A percentile compares a stretch with the other conserved stretches of the same genome.
These are phyloP conservation scores for Podargus strigoides DNA, from an alignment of 2,797 vertebrate genomes.

Conservation along the genomic window DNA sequence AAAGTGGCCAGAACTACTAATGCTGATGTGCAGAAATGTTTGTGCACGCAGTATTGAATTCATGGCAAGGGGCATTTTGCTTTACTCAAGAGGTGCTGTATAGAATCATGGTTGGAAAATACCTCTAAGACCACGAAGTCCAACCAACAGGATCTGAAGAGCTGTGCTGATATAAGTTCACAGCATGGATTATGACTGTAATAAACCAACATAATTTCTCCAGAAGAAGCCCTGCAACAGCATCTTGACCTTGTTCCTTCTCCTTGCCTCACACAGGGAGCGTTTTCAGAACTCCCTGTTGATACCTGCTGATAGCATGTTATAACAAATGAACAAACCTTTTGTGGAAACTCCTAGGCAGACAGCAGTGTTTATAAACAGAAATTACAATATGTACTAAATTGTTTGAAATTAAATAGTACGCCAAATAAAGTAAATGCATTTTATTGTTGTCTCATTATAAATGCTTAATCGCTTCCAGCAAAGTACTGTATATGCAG, in stretches of 20 bases:
- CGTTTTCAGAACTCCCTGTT: not conserved
- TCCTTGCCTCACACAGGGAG: not conserved
- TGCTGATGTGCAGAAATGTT: not conserved
- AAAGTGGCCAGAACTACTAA: not conserved
- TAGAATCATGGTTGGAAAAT: too few relatives aligned
- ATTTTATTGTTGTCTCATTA: conserved; percentile 22
- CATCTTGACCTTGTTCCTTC: not conserved
- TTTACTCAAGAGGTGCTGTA: not conserved
- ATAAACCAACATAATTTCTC: not conserved
- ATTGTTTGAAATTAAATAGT: not conserved
- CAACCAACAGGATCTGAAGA: too few relatives aligned
- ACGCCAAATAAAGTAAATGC: not conserved
- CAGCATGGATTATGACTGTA: not conserved
- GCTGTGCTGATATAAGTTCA: not conserved
- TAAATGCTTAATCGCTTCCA: not conserved
- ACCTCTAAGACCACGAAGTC: too few relatives aligned
- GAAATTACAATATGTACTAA: not conserved
- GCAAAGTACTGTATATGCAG: not conserved
- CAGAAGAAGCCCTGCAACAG: not conserved
- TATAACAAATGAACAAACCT: not conserved
- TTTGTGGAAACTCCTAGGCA: not conserved
- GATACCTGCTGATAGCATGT: too few relatives aligned
- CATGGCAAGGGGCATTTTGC: not conserved
- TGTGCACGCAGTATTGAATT: not conserved
- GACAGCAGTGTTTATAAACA: not conserved